These are phyloP conservation scores for Etheostoma cragini DNA, from an alignment of 2,113 vertebrate genomes.

Conservation along the genomic window DNA sequence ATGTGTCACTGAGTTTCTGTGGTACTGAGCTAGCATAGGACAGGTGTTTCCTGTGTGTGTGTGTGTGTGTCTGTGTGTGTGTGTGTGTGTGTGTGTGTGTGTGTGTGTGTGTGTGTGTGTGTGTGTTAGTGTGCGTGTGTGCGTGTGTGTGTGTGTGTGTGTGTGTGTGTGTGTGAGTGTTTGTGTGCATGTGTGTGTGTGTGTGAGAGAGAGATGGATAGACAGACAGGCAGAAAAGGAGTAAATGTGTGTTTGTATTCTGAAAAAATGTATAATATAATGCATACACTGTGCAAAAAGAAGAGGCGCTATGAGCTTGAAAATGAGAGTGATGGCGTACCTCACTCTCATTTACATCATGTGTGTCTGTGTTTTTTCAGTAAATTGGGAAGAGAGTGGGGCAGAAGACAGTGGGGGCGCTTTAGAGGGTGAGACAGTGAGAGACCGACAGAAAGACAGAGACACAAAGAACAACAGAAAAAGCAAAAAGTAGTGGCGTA, in stretches of 20 bases:
- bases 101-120: conserved; percentile 4
- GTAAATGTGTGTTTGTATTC: background rate
- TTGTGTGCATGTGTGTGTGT: background rate
- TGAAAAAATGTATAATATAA: background rate
- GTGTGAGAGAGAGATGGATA: background rate
- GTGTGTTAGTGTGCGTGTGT: background rate
- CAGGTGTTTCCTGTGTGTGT: conserved; percentile 91
- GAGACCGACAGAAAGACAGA: background rate
- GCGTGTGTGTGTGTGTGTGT: background rate
- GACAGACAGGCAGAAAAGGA: background rate
- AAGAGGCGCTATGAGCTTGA: background rate
- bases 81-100: conserved; percentile 27
- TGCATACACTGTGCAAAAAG: background rate
- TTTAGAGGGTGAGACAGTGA: conserved; percentile 6
- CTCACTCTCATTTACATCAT: background rate
- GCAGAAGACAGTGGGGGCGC: background rate
- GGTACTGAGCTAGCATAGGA: conserved; percentile 77
- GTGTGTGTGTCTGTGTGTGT: conserved; percentile 32
- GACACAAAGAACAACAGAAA: background rate
- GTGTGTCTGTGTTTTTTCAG: background rate
- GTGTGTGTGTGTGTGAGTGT: conserved; percentile 10
- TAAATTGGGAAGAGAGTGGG: background rate
- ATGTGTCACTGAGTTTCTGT: conserved; percentile 73
- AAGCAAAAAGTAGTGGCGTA: background rate
- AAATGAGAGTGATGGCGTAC: background rate